Conservation (phyloP, 1,140 invertebrate genomes). For the Aporrectodea caliginosa region DNA sequence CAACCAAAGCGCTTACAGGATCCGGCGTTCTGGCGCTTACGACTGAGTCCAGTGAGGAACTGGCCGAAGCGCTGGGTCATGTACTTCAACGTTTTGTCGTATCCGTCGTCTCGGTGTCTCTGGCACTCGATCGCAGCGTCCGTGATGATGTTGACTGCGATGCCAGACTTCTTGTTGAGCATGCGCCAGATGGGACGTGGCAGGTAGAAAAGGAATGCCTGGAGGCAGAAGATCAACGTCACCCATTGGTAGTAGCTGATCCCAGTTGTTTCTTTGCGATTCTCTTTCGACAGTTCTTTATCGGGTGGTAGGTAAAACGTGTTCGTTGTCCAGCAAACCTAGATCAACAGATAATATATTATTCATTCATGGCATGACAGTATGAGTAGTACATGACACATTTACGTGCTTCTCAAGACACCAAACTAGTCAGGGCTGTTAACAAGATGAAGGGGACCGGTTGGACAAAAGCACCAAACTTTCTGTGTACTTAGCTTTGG, state of each 20-base stretch:
- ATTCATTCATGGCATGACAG: too few relatives aligned
- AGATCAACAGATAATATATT: too few relatives aligned
- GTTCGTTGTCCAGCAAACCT: slow-evolving; percentile 57
- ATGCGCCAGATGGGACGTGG: slow-evolving; percentile 63
- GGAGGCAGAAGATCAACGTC: slow-evolving; percentile 73
- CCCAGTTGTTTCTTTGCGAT: not conserved
- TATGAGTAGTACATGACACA: too few relatives aligned
- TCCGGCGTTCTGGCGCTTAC: slow-evolving; percentile 45
- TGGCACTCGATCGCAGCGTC: slow-evolving; percentile 32
- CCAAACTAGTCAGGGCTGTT: too few relatives aligned
- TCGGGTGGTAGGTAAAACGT: slow-evolving; percentile 58
- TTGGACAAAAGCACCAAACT: too few relatives aligned
- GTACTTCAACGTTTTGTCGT: slow-evolving; percentile 51
- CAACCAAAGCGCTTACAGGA: not conserved
- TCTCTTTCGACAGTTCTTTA: slow-evolving; percentile 48
- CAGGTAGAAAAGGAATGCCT: slow-evolving; percentile 94
- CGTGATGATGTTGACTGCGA: slow-evolving; percentile 31
- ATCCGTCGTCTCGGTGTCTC: slow-evolving; percentile 38
- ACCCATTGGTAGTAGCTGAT: slow-evolving; percentile 93
- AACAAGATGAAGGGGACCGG: too few relatives aligned
- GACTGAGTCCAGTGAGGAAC: slow-evolving; percentile 45
- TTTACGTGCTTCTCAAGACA: too few relatives aligned
- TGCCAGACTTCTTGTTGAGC: slow-evolving; percentile 55
- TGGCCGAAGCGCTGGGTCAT: slow-evolving; percentile 52
- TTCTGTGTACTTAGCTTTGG: too few relatives aligned